Conservation (phyloP, 2,888 invertebrate genomes). For the Bruchidius siliquastri region DNA sequence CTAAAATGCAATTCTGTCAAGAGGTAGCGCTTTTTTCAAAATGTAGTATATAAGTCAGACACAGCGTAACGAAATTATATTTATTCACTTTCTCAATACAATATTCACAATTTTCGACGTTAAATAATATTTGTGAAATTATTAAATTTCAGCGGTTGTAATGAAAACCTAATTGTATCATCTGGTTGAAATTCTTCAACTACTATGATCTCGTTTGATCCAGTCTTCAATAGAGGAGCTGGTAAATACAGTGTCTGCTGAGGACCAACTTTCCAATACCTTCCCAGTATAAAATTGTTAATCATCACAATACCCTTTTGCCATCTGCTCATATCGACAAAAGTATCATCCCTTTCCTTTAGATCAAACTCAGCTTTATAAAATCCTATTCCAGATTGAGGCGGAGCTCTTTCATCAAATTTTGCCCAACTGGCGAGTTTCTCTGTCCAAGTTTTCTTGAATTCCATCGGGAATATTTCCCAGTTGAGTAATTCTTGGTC, state of each 20-base stretch:
- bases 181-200: conserved; percentile 36
- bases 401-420: neutral
- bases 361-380: conserved; percentile 15
- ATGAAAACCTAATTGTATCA: conserved; percentile 25
- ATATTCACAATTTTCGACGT: neutral
- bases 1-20: no score
- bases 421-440: conserved; percentile 35
- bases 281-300: conserved; percentile 78
- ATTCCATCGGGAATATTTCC: conserved; percentile 22
- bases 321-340: conserved; percentile 21
- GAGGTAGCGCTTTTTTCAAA: no score
- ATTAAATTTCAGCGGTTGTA: conserved; percentile 22
- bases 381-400: conserved; percentile 22
- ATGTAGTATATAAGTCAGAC: no score
- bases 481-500: conserved; percentile 15
- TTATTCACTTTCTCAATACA: no score
- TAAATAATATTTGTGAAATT: neutral
- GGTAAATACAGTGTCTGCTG: conserved; percentile 79
- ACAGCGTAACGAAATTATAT: no score
- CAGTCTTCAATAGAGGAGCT: conserved; percentile 60
- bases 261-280: conserved; percentile 80
- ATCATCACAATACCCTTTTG: conserved; percentile 53
- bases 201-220: conserved; percentile 39
- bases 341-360: conserved; percentile 15
- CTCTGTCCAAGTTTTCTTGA: conserved; percentile 35